Evolutionary conservation across 2,113 vertebrate species (phyloP).

Genomic region (Campylomormyrus numenius): DNA sequence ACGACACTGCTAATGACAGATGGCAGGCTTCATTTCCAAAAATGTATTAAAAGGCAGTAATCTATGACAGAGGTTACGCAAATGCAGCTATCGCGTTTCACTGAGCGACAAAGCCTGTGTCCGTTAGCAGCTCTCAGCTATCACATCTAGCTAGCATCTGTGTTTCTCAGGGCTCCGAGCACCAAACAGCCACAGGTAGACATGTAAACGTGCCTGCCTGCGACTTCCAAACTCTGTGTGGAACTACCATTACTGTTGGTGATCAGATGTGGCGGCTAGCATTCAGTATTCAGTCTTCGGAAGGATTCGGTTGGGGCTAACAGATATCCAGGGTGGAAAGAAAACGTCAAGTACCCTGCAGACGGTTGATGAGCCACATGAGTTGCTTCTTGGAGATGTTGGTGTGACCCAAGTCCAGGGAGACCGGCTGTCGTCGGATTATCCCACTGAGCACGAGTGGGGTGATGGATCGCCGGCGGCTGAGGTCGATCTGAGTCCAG

Average conservation of each 20-base stretch:
- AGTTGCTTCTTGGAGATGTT: slow-evolving; percentile 90
- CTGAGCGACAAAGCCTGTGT: not conserved
- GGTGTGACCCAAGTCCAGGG: slow-evolving; percentile 79
- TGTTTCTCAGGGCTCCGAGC: not conserved
- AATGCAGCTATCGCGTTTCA: not conserved
- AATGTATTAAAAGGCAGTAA: not conserved
- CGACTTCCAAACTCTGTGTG: not conserved
- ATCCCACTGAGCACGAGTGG: slow-evolving; percentile 85
- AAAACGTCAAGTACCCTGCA: slow-evolving; percentile 61
- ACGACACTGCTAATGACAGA: not conserved
- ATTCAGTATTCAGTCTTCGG: too few relatives aligned
- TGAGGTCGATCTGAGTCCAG: slow-evolving; percentile 83
- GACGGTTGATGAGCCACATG: slow-evolving; percentile 84
- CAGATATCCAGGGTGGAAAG: not conserved
- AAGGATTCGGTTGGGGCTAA: not conserved
- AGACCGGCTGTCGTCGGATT: slow-evolving; percentile 75
- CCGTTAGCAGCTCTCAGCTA: not conserved
- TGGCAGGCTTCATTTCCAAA: not conserved
- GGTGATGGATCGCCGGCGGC: slow-evolving; percentile 78
- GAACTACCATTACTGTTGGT: not conserved
- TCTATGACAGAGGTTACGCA: not conserved
- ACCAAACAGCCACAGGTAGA: not conserved
- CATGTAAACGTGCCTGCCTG: not conserved
- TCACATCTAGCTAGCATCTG: not conserved
- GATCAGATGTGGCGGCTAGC: not conserved